Percentiles rank a stretch among this genome's conserved stretches.
Evolutionary conservation across 2,888 invertebrate species (phyloP).

Genomic region (Ennomos fuscantarius): DNA sequence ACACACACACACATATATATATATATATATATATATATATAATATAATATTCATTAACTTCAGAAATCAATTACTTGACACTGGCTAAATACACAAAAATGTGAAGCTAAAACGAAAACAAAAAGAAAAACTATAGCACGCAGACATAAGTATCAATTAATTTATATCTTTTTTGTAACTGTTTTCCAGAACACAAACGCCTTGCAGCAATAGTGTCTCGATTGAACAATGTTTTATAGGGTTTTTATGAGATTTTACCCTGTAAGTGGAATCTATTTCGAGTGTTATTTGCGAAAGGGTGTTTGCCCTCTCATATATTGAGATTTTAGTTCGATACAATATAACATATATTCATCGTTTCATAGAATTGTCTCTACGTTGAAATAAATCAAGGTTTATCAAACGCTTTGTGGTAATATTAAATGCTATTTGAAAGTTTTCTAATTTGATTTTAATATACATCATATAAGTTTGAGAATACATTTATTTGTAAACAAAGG

Average conservation of each 20-base stretch:
- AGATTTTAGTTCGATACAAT: background rate
- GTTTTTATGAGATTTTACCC: constrained; percentile 44
- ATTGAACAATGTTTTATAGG: constrained; percentile 46
- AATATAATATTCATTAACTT: too few species aligned
- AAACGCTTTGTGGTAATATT: background rate
- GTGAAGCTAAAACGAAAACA: too few species aligned
- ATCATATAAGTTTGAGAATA: too few species aligned
- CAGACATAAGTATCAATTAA: too few species aligned
- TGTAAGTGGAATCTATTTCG: constrained; percentile 35
- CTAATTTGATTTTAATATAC: too few species aligned
- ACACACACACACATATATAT: too few species aligned
- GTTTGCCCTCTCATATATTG: constrained; percentile 9
- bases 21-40: too few species aligned
- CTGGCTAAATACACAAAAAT: too few species aligned
- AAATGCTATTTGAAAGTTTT: too few species aligned
- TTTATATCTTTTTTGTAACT: background rate
- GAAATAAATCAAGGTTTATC: background rate
- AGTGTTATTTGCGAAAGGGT: constrained; percentile 30
- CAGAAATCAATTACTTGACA: too few species aligned
- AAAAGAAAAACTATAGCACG: too few species aligned
- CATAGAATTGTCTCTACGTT: background rate
- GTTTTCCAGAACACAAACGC: constrained; percentile 19
- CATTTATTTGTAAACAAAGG: too few species aligned
- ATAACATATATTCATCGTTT: constrained; percentile 2
- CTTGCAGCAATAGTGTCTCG: constrained; percentile 45